Evolutionary conservation across 1,140 invertebrate species (phyloP).

Genomic region (Drosophila arizonae): DNA sequence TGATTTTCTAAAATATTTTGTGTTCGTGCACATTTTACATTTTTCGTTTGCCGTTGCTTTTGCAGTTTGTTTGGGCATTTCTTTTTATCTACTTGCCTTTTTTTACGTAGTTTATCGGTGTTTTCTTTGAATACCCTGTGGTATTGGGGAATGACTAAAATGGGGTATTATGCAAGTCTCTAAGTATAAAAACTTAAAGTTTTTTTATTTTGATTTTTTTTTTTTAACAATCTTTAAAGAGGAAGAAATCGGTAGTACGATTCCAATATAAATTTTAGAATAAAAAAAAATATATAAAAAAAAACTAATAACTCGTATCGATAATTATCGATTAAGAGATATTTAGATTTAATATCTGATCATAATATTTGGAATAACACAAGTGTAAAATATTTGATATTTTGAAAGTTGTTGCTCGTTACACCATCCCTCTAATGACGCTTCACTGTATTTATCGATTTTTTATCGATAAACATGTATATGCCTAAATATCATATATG

Average conservation of each 20-base stretch:
- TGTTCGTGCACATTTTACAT: constrained; percentile 69
- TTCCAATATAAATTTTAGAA: background rate
- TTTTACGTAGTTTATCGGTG: background rate
- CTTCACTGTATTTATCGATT: too few species aligned
- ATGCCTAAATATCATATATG: background rate
- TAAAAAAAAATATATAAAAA: too few species aligned
- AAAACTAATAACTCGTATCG: background rate
- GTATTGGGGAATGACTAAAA: too few species aligned
- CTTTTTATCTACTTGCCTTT: constrained; percentile 19
- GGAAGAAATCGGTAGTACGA: too few species aligned
- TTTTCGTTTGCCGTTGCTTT: constrained; percentile 33
- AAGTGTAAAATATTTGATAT: background rate
- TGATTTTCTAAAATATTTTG: constrained; percentile 81
- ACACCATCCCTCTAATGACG: too few species aligned
- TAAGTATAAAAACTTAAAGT: background rate
- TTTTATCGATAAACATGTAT: background rate
- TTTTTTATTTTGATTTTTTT: too few species aligned
- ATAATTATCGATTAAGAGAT: background rate
- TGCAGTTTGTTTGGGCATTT: constrained; percentile 45
- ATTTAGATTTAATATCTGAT: background rate
- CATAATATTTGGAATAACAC: background rate
- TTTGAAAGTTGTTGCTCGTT: background rate
- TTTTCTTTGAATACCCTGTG: constrained; percentile 7
- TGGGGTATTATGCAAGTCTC: background rate
- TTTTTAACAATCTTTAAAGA: background rate